A percentile compares a stretch with the other conserved stretches of the same genome.
Conservation (phyloP, 2,888 invertebrate species). For the Drosophila meridionalis region DNA sequence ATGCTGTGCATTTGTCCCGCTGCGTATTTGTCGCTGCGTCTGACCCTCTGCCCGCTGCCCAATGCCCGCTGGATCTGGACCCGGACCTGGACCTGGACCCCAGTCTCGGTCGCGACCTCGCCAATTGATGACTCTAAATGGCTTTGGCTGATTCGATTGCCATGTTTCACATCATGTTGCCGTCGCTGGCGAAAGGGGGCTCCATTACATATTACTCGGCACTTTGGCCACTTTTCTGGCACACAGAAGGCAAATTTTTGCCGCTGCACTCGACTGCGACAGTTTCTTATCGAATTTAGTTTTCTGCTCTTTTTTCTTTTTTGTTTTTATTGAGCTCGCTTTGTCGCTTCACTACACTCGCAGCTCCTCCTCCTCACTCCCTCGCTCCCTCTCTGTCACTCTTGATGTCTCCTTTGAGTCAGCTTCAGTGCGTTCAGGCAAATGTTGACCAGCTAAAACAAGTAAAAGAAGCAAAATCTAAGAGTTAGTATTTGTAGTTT, state of each 20-base stretch:
- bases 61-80: neutral
- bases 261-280: slow-evolving; percentile 54
- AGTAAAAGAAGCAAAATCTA: slow-evolving; percentile 3
- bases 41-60: slow-evolving; percentile 17
- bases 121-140: slow-evolving; percentile 79
- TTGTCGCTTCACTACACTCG: slow-evolving; percentile 12
- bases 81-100: slow-evolving; percentile 5
- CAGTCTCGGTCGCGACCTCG: slow-evolving; percentile 54
- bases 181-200: slow-evolving; percentile 70
- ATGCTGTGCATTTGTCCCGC: slow-evolving; percentile 60
- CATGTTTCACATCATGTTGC: slow-evolving; percentile 78
- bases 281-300: slow-evolving; percentile 61
- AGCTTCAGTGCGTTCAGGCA: neutral
- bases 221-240: slow-evolving; percentile 62
- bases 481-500: slow-evolving; percentile 2
- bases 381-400: neutral
- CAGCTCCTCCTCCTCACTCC: neutral
- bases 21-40: slow-evolving; percentile 17
- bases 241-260: slow-evolving; percentile 42
- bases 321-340: slow-evolving; percentile 1
- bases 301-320: slow-evolving; percentile 5
- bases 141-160: slow-evolving; percentile 78
- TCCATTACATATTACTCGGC: slow-evolving; percentile 79
- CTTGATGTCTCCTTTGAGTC: neutral
- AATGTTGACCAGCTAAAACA: slow-evolving; percentile 13